Conservation (phyloP, 2,888 invertebrate species). For the Lasiommata megera region DNA sequence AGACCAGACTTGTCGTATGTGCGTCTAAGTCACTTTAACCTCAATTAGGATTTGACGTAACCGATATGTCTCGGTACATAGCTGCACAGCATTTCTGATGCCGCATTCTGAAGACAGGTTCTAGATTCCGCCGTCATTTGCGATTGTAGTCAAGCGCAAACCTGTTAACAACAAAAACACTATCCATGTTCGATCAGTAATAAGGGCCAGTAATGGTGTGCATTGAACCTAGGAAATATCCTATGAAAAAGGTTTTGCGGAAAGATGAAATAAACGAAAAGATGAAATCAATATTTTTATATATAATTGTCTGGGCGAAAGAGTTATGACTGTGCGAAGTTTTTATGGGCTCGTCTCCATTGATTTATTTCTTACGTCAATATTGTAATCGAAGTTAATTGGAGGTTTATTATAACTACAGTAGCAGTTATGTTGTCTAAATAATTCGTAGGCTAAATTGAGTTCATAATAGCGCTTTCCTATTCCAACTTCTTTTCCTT, state of each 20-base stretch:
- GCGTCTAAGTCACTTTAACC: too few species aligned
- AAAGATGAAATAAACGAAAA: slow-evolving; percentile 45
- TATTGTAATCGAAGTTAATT: not conserved
- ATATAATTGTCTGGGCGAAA: slow-evolving; percentile 75
- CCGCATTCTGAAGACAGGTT: not conserved
- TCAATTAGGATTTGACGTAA: too few species aligned
- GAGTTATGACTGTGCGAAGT: slow-evolving; percentile 66
- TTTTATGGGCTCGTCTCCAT: slow-evolving; percentile 54
- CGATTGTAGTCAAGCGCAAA: slow-evolving; percentile 3
- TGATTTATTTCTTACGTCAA: slow-evolving; percentile 26
- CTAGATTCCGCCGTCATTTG: not conserved
- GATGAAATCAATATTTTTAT: slow-evolving; percentile 76
- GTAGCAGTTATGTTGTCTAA: too few species aligned
- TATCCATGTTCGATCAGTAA: not conserved
- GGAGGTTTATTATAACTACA: too few species aligned
- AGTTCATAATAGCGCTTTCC: too few species aligned
- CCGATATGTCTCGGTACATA: not conserved
- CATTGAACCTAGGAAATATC: slow-evolving; percentile 15
- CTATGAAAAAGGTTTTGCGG: slow-evolving; percentile 29
- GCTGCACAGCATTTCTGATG: not conserved
- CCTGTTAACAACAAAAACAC: slow-evolving; percentile 7
- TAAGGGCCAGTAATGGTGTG: slow-evolving; percentile 21
- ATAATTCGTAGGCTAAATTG: too few species aligned
- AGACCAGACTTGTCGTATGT: too few species aligned
- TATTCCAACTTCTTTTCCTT: too few species aligned